These are phyloP conservation scores for Catharus minimus DNA, from an alignment of 2,113 vertebrate species.

Conservation along the genomic window DNA sequence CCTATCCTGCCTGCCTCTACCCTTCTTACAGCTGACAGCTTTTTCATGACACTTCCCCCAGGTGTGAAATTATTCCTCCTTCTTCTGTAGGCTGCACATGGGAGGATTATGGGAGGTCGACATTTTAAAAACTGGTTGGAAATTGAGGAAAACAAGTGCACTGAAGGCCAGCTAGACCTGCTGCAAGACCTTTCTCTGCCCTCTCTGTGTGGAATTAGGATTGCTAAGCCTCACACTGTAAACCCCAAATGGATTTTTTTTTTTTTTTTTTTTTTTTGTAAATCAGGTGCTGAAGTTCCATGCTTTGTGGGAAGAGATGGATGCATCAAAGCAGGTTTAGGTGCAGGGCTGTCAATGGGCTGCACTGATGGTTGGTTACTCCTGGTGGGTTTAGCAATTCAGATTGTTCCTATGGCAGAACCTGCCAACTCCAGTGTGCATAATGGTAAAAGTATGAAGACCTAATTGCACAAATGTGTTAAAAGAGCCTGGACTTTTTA, in stretches of 20 bases:
- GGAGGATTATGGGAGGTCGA: background rate
- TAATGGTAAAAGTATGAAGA: background rate
- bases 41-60: background rate
- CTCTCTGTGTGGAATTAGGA: background rate
- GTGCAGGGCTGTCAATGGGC: background rate
- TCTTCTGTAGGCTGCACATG: background rate
- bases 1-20: background rate
- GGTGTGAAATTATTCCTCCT: slow-evolving; percentile 34
- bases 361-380: background rate
- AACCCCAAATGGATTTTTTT: background rate
- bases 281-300: background rate
- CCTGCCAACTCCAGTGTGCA: background rate
- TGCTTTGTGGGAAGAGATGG: background rate
- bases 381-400: background rate
- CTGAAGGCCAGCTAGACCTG: background rate
- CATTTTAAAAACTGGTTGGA: background rate
- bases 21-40: background rate
- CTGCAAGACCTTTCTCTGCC: background rate
- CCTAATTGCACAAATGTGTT: background rate
- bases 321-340: background rate
- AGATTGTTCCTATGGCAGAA: background rate
- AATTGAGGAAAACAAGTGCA: background rate
- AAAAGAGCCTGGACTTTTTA: background rate
- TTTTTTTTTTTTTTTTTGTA: background rate
- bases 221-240: background rate